Conservation (phyloP, 2,888 invertebrate genomes). For the Nowickia ferox region DNA sequence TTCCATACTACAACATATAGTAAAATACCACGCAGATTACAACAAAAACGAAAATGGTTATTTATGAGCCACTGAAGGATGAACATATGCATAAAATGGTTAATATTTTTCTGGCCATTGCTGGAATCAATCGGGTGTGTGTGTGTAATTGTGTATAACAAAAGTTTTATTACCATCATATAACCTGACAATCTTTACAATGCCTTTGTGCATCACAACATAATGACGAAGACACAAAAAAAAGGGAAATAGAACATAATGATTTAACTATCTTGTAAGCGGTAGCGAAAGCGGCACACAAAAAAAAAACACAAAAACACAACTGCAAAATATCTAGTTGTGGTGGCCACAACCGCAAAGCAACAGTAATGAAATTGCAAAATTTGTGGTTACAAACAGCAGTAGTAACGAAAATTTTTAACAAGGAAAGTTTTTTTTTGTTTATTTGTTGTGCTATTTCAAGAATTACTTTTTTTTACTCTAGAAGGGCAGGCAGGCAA, state of each 20-base stretch:
- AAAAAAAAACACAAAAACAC: neutral
- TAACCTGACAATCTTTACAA: slow-evolving; percentile 43
- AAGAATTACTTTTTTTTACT: slow-evolving; percentile 19
- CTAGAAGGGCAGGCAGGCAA: slow-evolving; percentile 7
- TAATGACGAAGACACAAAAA: slow-evolving; percentile 20
- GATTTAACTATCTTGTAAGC: slow-evolving; percentile 59
- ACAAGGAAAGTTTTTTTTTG: slow-evolving; percentile 21
- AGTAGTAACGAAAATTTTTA: slow-evolving; percentile 18
- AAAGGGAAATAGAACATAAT: slow-evolving; percentile 44
- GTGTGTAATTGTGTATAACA: slow-evolving; percentile 25
- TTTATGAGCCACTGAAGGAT: slow-evolving; percentile 70
- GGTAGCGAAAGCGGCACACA: slow-evolving; percentile 58
- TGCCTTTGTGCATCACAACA: slow-evolving; percentile 25
- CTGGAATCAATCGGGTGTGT: slow-evolving; percentile 36
- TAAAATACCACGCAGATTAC: slow-evolving; percentile 41
- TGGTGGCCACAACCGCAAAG: slow-evolving; percentile 48
- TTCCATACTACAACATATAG: slow-evolving; percentile 45
- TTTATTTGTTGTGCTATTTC: slow-evolving; percentile 15
- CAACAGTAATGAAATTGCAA: slow-evolving; percentile 55
- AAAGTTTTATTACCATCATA: slow-evolving; percentile 54
- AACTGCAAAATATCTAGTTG: neutral
- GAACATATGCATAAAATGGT: slow-evolving; percentile 54
- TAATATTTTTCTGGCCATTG: slow-evolving; percentile 36
- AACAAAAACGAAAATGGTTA: slow-evolving; percentile 37
- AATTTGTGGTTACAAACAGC: slow-evolving; percentile 40